phyloP scores from a whole-genome alignment of 2,888 invertebrate species.

The Drosophila melanosoma region DNA sequence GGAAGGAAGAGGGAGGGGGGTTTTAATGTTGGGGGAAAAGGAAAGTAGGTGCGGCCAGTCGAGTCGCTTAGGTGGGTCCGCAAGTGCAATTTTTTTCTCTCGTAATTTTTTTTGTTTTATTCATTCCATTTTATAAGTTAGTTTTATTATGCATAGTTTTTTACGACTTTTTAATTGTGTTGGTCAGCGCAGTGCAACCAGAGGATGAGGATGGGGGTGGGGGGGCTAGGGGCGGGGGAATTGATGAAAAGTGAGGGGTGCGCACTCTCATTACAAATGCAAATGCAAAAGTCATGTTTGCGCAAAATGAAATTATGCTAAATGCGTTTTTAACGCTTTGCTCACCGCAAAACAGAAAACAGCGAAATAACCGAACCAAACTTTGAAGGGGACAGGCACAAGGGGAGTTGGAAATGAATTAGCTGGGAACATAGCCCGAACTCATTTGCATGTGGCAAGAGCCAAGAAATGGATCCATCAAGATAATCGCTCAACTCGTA shows the following conservation, averaged over 20 bases:
- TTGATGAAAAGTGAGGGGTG: constrained; percentile 3
- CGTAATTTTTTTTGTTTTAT: constrained; percentile 9
- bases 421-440: constrained; percentile 33
- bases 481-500: constrained; percentile 43
- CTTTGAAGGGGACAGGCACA: not conserved
- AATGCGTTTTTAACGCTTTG: constrained; percentile 63
- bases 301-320: constrained; percentile 62
- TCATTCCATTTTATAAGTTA: constrained; percentile 21
- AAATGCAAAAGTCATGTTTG: constrained; percentile 72
- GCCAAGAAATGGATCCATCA: constrained; percentile 49
- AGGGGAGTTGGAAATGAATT: constrained; percentile 10
- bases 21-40: not conserved
- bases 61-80: constrained; percentile 41
- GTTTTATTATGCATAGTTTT: constrained; percentile 46
- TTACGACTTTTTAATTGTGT: constrained; percentile 71
- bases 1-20: not conserved
- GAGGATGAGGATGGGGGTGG: not conserved
- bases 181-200: not conserved
- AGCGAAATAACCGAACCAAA: not conserved
- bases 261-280: constrained; percentile 56
- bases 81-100: constrained; percentile 26
- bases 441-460: constrained; percentile 54
- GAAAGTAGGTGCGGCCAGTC: constrained; percentile 44
- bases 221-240: not conserved
- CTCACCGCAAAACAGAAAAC: constrained; percentile 36